A percentile compares a stretch with the other conserved stretches of the same genome.
These are phyloP conservation scores for Salticus scenicus DNA, from an alignment of 2,888 invertebrate genomes.

Conservation along the genomic window DNA sequence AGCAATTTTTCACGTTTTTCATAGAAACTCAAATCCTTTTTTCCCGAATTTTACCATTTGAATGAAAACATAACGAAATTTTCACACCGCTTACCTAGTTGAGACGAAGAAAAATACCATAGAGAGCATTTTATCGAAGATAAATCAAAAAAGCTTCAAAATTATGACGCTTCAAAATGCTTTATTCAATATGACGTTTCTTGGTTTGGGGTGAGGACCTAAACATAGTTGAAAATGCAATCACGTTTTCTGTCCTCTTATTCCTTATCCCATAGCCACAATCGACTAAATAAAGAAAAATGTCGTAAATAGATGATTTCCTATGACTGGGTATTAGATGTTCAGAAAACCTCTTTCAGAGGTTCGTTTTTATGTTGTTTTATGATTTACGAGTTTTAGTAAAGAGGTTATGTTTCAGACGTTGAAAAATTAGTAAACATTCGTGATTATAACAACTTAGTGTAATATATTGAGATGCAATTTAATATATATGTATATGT, in stretches of 20 bases:
- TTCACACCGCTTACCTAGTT: neutral
- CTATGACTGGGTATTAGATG: neutral
- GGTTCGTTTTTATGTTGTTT: neutral
- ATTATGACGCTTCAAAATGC: neutral
- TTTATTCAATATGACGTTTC: constrained; percentile 6
- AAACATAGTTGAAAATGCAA: neutral
- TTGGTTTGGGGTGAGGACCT: neutral
- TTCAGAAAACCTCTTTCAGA: neutral
- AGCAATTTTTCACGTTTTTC: no score
- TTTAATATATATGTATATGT: no score
- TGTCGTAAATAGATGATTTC: neutral
- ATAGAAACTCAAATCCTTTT: no score
- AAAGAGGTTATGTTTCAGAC: no score
- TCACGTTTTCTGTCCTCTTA: neutral
- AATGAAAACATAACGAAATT: no score
- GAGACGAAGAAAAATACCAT: neutral
- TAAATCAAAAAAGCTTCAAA: neutral
- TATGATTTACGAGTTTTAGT: neutral
- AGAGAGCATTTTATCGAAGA: neutral
- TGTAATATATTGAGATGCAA: no score
- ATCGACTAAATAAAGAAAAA: neutral
- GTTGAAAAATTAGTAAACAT: no score
- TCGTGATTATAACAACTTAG: no score
- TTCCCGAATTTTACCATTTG: no score
- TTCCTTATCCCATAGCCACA: neutral